phyloP scores from a whole-genome alignment of 2,888 invertebrate species.

The Diabrotica balteata region DNA sequence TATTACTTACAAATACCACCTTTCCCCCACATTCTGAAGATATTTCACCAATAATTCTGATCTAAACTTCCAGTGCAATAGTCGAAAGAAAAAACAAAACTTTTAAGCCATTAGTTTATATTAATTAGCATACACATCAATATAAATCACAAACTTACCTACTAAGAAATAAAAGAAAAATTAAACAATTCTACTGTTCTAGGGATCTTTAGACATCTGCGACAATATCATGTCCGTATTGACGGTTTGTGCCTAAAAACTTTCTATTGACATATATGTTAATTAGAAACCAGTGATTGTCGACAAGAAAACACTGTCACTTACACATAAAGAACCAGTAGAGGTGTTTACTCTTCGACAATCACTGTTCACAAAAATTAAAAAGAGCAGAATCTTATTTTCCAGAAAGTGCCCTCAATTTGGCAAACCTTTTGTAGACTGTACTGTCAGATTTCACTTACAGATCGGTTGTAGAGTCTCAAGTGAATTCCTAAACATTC shows the following conservation, averaged over 20 bases:
- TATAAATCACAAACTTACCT: conserved; percentile 46
- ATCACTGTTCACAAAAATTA: conserved; percentile 30
- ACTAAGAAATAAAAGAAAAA: conserved; percentile 26
- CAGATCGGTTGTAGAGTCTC: no score
- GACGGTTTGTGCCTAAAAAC: conserved; percentile 35
- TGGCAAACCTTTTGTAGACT: no score
- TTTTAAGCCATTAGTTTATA: conserved; percentile 34
- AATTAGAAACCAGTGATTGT: conserved; percentile 47
- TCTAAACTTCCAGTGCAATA: no score
- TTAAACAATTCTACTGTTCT: conserved; percentile 30
- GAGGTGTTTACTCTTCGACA: conserved; percentile 18
- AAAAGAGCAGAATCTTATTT: conserved; percentile 35
- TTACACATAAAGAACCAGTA: background rate
- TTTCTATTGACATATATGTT: conserved; percentile 61
- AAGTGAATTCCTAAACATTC: no score
- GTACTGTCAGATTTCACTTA: no score
- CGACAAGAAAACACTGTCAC: conserved; percentile 20
- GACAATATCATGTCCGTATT: conserved; percentile 29
- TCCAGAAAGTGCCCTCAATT: no score
- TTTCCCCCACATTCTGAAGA: no score
- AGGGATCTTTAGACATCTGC: conserved; percentile 27
- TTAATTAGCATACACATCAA: conserved; percentile 61
- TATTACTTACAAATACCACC: no score
- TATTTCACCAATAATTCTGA: no score
- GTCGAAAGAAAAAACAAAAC: background rate